Evolutionary conservation across 2,888 invertebrate genomes (phyloP).

Genomic region (Busseola fusca): DNA sequence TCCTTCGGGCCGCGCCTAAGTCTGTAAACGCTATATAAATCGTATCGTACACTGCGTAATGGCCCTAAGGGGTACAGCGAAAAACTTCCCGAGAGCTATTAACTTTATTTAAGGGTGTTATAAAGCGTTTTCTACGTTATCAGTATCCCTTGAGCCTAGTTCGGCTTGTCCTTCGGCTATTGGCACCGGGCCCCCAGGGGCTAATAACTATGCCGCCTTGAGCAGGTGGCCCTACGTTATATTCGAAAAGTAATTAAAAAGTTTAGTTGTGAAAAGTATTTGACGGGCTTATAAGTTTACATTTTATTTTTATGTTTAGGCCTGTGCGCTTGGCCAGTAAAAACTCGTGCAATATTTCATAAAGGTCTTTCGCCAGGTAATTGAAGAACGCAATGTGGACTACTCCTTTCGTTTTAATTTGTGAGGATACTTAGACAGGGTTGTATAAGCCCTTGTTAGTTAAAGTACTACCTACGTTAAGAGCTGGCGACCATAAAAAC

Average conservation of each 20-base stretch:
- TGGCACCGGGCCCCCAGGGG: slow-evolving; percentile 69
- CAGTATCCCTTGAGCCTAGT: slow-evolving; percentile 81
- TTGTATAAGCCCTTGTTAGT: neutral
- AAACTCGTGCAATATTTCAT: slow-evolving; percentile 32
- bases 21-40: slow-evolving; percentile 86
- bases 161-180: slow-evolving; percentile 78
- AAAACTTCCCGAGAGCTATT: slow-evolving; percentile 86
- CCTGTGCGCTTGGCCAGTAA: slow-evolving; percentile 24
- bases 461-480: neutral
- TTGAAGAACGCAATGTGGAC: neutral
- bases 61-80: slow-evolving; percentile 84
- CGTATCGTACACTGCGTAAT: slow-evolving; percentile 84
- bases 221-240: slow-evolving; percentile 61
- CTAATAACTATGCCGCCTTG: slow-evolving; percentile 63
- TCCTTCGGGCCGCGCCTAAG: slow-evolving; percentile 75
- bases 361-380: slow-evolving; percentile 12
- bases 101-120: slow-evolving; percentile 88
- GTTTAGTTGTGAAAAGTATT: slow-evolving; percentile 53
- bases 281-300: slow-evolving; percentile 43
- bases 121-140: slow-evolving; percentile 87
- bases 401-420: neutral
- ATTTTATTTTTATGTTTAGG: slow-evolving; percentile 38
- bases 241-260: slow-evolving; percentile 63
- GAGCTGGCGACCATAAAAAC: neutral
- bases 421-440: neutral